Evolutionary conservation across 2,113 vertebrate species (phyloP).

Genomic region (Chunga burmeisteri): DNA sequence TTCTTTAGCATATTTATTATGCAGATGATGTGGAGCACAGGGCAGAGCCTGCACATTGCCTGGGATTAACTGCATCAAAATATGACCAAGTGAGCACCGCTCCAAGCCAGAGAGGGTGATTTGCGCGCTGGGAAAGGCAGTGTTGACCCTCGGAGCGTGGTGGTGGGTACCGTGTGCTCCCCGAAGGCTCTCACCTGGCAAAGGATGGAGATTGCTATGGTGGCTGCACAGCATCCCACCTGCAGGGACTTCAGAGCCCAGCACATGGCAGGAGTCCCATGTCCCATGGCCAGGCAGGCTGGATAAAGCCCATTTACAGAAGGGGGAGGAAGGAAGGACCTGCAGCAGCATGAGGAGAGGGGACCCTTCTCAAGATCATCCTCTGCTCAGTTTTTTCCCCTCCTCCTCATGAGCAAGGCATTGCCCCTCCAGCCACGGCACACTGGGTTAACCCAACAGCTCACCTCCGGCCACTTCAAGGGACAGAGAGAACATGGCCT

Average conservation of each 20-base stretch:
- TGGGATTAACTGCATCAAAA: background rate
- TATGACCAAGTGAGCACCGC: accelerated
- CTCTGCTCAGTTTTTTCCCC: background rate
- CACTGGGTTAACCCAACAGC: background rate
- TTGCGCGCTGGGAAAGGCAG: background rate
- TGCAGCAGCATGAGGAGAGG: background rate
- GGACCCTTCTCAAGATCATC: background rate
- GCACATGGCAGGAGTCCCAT: background rate
- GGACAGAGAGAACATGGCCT: background rate
- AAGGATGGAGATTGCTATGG: background rate
- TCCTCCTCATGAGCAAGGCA: accelerated
- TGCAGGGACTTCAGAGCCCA: background rate
- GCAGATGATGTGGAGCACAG: background rate
- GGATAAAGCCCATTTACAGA: background rate
- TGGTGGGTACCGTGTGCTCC: accelerated
- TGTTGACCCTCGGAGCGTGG: accelerated
- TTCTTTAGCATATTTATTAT: background rate
- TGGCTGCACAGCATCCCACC: background rate
- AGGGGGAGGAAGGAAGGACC: background rate
- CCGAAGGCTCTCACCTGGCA: accelerated
- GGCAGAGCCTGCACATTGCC: background rate
- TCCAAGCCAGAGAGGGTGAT: background rate
- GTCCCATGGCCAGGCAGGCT: background rate
- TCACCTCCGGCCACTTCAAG: background rate
- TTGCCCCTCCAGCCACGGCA: background rate